phyloP scores from a whole-genome alignment of 1,140 invertebrate species.

The Neodiprion virginianus region DNA sequence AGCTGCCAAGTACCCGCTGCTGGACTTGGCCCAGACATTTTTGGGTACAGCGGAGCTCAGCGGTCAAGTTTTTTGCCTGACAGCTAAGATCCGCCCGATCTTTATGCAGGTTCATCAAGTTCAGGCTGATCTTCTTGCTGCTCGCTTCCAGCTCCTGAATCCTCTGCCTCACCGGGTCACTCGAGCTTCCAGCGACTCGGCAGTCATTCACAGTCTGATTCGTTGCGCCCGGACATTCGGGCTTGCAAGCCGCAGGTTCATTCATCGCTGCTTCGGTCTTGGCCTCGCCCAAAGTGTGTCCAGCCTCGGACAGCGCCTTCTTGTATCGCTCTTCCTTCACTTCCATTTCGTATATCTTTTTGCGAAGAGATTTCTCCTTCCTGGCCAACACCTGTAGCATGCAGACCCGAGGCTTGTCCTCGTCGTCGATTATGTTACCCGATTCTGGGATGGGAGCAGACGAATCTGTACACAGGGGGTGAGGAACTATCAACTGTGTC shows the following conservation, averaged over 20 bases:
- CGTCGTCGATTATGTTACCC: background rate
- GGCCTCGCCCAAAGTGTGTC: background rate
- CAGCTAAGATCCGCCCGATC: conserved; percentile 11
- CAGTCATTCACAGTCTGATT: background rate
- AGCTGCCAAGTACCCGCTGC: conserved; percentile 1
- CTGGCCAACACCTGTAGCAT: conserved; percentile 1
- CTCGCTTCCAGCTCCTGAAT: conserved; percentile 19
- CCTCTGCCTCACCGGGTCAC: conserved; percentile 8
- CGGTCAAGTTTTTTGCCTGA: conserved; percentile 14
- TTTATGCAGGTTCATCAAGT: conserved; percentile 20
- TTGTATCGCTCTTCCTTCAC: conserved; percentile 22
- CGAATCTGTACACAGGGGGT: too few species aligned
- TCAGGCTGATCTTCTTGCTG: conserved; percentile 20
- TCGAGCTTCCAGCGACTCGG: background rate
- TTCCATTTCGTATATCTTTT: conserved; percentile 26
- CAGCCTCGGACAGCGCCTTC: background rate
- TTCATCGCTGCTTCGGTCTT: background rate
- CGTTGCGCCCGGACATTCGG: background rate
- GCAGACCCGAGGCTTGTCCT: conserved; percentile 2
- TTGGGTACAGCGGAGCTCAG: conserved; percentile 6
- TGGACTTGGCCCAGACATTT: conserved; percentile 1
- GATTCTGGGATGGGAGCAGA: background rate
- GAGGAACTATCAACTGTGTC: too few species aligned
- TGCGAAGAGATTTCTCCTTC: conserved; percentile 23
- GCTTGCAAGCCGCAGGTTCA: background rate